Conservation (phyloP, 2,797 vertebrate genomes). For the Mareca penelope region DNA sequence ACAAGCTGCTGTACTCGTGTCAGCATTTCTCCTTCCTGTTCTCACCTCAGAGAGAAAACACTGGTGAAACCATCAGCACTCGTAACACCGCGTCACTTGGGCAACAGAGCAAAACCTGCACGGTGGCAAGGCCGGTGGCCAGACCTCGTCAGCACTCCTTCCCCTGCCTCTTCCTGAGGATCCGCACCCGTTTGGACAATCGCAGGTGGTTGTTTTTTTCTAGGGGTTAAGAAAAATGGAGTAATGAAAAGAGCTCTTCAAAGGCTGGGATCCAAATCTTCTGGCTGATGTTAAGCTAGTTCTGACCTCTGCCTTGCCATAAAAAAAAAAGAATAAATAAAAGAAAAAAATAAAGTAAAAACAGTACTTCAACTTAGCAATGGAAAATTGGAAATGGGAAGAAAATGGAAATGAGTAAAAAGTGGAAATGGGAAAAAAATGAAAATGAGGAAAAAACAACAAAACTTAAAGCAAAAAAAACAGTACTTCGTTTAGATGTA, state of each 20-base stretch:
- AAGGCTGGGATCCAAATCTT: not conserved
- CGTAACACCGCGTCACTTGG: accelerated
- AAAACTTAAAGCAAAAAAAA: accelerated
- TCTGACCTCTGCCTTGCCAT: not conserved
- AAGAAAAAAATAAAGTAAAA: not conserved
- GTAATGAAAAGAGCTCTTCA: not conserved
- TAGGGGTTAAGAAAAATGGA: not conserved
- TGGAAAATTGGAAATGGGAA: too few relatives aligned
- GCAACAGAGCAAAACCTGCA: not conserved
- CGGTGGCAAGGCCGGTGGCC: not conserved
- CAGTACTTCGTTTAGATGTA: accelerated
- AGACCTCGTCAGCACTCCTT: not conserved
- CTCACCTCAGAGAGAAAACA: not conserved
- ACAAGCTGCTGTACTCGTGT: not conserved
- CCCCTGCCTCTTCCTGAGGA: not conserved
- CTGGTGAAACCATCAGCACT: not conserved
- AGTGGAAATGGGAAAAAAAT: not conserved
- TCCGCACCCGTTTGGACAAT: accelerated
- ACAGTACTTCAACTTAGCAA: not conserved
- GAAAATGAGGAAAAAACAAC: not conserved
- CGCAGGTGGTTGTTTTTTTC: not conserved
- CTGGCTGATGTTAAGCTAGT: not conserved
- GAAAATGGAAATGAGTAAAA: too few relatives aligned
- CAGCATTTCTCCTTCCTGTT: not conserved
- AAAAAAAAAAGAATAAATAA: too few relatives aligned